Percentiles rank a stretch among this genome's conserved stretches.
Evolutionary conservation across 2,888 invertebrate genomes (phyloP).

Genomic region (Tetragonula carbonaria): DNA sequence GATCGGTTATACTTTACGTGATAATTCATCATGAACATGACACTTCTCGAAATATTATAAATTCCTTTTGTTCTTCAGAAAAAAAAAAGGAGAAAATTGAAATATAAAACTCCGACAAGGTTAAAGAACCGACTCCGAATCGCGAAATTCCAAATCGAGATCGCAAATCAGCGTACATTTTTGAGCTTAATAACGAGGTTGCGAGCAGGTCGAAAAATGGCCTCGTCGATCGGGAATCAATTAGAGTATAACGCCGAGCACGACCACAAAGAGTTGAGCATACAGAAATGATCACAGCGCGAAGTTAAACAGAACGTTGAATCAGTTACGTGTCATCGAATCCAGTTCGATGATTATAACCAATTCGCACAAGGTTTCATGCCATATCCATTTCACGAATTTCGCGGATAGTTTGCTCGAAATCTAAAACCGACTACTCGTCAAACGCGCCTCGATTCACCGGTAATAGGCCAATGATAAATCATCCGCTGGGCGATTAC

Average conservation of each 20-base stretch:
- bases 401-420: slow-evolving; percentile 1
- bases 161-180: no score
- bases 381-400: neutral
- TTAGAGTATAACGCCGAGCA: neutral
- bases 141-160: no score
- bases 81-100: no score
- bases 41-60: no score
- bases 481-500: neutral
- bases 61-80: no score
- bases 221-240: neutral
- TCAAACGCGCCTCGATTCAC: neutral
- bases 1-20: no score
- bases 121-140: no score
- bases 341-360: neutral
- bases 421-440: neutral
- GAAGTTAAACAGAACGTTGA: neutral
- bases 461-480: slow-evolving; percentile 23
- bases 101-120: no score
- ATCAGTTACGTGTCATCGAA: neutral
- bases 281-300: neutral
- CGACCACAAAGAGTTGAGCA: neutral
- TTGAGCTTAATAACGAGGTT: no score
- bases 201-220: no score
- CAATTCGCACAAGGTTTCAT: neutral
- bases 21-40: no score